phyloP scores from a whole-genome alignment of 2,888 invertebrate species.

The Coelinius sp. region DNA sequence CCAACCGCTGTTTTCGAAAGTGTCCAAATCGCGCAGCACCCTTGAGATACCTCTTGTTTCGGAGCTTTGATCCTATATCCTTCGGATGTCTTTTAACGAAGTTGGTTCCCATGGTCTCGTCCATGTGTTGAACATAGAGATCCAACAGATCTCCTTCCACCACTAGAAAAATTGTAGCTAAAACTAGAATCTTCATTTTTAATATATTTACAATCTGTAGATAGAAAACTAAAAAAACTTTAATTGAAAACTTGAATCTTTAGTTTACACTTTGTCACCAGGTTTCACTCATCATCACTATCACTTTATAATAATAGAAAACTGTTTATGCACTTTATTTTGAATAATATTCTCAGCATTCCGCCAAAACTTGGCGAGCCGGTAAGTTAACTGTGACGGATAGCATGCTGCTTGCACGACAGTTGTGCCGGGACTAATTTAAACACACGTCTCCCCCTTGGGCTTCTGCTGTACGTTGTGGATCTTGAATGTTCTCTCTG shows the following conservation, averaged over 20 bases:
- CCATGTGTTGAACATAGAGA: constrained; percentile 69
- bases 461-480: constrained; percentile 7
- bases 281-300: constrained; percentile 21
- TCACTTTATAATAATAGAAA: constrained; percentile 13
- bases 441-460: constrained; percentile 53
- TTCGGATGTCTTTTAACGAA: constrained; percentile 54
- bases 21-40: constrained; percentile 53
- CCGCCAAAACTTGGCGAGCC: neutral
- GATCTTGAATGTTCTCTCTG: constrained; percentile 11
- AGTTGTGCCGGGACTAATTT: constrained; percentile 70
- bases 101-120: constrained; percentile 64
- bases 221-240: neutral
- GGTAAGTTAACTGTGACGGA: neutral
- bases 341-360: neutral
- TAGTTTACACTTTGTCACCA: constrained; percentile 1
- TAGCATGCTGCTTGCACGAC: constrained; percentile 63
- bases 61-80: constrained; percentile 45
- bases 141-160: constrained; percentile 62
- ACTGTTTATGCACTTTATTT: neutral
- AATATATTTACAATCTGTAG: neutral
- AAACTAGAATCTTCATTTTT: constrained; percentile 50
- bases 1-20: constrained; percentile 59
- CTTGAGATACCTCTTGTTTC: constrained; percentile 52
- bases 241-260: neutral
- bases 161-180: constrained; percentile 53